These are phyloP conservation scores for Melieria crassipennis DNA, from an alignment of 2,888 invertebrate genomes.

Conservation along the genomic window DNA sequence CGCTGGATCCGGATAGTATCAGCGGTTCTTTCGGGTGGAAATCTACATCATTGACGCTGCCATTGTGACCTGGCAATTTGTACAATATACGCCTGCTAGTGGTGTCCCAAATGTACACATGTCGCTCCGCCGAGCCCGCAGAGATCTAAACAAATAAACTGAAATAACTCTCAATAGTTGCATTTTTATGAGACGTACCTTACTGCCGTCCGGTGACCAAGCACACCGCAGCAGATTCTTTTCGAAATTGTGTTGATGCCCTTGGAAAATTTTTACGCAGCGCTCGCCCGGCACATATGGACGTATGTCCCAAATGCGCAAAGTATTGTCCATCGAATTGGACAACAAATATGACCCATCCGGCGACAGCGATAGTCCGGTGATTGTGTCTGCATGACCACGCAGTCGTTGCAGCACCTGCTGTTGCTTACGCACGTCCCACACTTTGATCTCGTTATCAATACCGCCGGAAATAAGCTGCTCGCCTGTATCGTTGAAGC, in stretches of 20 bases:
- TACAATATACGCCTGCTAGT: constrained; percentile 90
- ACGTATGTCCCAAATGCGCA: constrained; percentile 96
- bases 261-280: constrained; percentile 90
- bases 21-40: constrained; percentile 96
- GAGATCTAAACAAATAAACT: constrained; percentile 65
- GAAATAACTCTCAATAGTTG: constrained; percentile 36
- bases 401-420: constrained; percentile 83
- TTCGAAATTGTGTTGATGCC: constrained; percentile 98
- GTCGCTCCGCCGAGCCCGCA: constrained; percentile 94
- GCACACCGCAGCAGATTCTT: constrained; percentile 93
- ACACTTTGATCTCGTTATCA: constrained; percentile 97
- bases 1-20: constrained; percentile 92
- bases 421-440: constrained; percentile 90
- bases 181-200: constrained; percentile 67
- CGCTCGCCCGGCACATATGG: constrained; percentile 94
- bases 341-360: constrained; percentile 88
- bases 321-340: constrained; percentile 96
- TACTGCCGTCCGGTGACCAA: constrained; percentile 94
- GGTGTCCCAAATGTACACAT: constrained; percentile 97
- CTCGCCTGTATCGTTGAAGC: constrained; percentile 96
- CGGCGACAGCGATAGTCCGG: constrained; percentile 75
- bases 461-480: constrained; percentile 95
- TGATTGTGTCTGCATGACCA: constrained; percentile 96
- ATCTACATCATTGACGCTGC: constrained; percentile 95
- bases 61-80: constrained; percentile 97